Evolutionary conservation across 2,888 invertebrate genomes (phyloP).

Genomic region (Petrolisthes cinctipes): DNA sequence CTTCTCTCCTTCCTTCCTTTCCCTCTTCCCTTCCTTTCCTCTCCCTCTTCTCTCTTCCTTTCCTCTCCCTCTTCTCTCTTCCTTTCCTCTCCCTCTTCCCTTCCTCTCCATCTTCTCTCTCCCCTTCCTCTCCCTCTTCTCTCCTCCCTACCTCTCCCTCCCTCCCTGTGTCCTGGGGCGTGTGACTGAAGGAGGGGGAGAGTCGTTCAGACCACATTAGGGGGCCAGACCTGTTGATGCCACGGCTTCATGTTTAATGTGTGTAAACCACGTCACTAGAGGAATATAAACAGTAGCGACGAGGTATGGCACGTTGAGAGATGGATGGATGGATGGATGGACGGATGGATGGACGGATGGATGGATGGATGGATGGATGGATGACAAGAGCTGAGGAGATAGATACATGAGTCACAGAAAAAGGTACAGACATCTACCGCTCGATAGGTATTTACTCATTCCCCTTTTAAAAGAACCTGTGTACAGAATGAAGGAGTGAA

Average conservation of each 20-base stretch:
- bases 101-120: background rate
- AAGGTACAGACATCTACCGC: too few species aligned
- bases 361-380: background rate
- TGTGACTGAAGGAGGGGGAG: background rate
- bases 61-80: background rate
- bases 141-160: background rate
- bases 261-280: background rate
- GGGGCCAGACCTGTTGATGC: background rate
- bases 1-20: background rate
- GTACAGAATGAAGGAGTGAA: too few species aligned
- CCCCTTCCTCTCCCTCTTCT: background rate
- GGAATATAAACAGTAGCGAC: background rate
- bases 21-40: background rate
- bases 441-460: too few species aligned
- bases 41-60: background rate
- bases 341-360: background rate
- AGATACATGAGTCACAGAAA: background rate
- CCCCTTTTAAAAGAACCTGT: too few species aligned
- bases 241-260: constrained; percentile 9
- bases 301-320: background rate
- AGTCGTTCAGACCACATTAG: background rate
- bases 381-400: background rate
- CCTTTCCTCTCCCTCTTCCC: background rate
- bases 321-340: background rate
- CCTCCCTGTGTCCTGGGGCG: background rate